Evolutionary conservation across 2,797 vertebrate species (phyloP).

Genomic region (Enteromius radiatus): DNA sequence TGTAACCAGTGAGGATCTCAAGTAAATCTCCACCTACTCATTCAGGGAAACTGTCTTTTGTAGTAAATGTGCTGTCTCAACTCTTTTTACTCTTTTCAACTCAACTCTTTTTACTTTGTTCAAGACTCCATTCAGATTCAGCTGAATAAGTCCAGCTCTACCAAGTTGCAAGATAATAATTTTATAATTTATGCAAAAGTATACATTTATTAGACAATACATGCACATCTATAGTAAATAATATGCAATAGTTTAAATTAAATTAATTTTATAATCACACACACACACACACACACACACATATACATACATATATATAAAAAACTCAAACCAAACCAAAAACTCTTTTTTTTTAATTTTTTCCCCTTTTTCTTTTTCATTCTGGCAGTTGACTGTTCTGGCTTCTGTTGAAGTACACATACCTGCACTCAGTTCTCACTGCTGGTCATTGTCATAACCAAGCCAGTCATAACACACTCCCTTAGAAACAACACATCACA

Average conservation of each 20-base stretch:
- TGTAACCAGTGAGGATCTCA: constrained; percentile 22
- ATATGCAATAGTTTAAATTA: not conserved
- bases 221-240: not conserved
- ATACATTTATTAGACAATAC: not conserved
- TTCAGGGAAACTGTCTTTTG: constrained; percentile 39
- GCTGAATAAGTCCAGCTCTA: not conserved
- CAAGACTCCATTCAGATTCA: not conserved
- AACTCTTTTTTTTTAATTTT: not conserved
- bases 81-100: not conserved
- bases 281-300: too few relatives aligned
- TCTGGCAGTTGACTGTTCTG: constrained; percentile 12
- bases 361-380: not conserved
- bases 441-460: constrained; percentile 18
- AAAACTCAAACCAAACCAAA: not conserved
- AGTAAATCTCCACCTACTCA: constrained; percentile 34
- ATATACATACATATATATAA: too few relatives aligned
- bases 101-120: not conserved
- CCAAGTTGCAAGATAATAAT: not conserved
- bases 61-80: not conserved
- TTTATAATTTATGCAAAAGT: not conserved
- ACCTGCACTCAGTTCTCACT: not conserved
- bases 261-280: too few relatives aligned
- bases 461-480: constrained; percentile 8
- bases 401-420: constrained; percentile 1
- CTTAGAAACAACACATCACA: constrained; percentile 9